These are phyloP conservation scores for Arion vulgaris DNA, from an alignment of 1,140 invertebrate species.

Conservation along the genomic window DNA sequence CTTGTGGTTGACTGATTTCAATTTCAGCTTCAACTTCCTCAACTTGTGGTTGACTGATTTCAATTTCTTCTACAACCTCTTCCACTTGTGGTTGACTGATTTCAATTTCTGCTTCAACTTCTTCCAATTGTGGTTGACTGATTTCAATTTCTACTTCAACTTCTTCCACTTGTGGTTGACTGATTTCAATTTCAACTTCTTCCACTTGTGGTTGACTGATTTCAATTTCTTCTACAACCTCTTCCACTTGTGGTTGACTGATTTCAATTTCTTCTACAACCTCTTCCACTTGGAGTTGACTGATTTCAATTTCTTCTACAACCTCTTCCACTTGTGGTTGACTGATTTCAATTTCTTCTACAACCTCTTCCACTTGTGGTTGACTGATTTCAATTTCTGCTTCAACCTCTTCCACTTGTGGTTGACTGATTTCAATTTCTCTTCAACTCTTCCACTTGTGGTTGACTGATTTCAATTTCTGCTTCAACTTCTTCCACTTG, in stretches of 20 bases:
- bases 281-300: slow-evolving; percentile 31
- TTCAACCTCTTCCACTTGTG: neutral
- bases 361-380: slow-evolving; percentile 10
- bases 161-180: slow-evolving; percentile 16
- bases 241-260: slow-evolving; percentile 34
- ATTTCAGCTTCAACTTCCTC: slow-evolving; percentile 30
- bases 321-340: slow-evolving; percentile 21
- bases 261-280: slow-evolving; percentile 32
- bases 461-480: neutral
- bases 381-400: slow-evolving; percentile 44
- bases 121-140: slow-evolving; percentile 26
- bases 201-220: slow-evolving; percentile 23
- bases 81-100: slow-evolving; percentile 31
- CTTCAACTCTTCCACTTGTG: slow-evolving; percentile 39
- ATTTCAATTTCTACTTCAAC: slow-evolving; percentile 28
- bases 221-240: slow-evolving; percentile 24
- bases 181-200: slow-evolving; percentile 38
- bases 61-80: slow-evolving; percentile 38
- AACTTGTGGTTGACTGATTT: slow-evolving; percentile 15
- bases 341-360: slow-evolving; percentile 20
- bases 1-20: slow-evolving; percentile 35
- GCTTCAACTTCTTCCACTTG: slow-evolving; percentile 22
- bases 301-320: slow-evolving; percentile 37
- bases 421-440: slow-evolving; percentile 38
- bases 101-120: slow-evolving; percentile 23